Evolutionary conservation across 2,113 vertebrate species (phyloP).

Genomic region (Pyxicephalus adspersus): DNA sequence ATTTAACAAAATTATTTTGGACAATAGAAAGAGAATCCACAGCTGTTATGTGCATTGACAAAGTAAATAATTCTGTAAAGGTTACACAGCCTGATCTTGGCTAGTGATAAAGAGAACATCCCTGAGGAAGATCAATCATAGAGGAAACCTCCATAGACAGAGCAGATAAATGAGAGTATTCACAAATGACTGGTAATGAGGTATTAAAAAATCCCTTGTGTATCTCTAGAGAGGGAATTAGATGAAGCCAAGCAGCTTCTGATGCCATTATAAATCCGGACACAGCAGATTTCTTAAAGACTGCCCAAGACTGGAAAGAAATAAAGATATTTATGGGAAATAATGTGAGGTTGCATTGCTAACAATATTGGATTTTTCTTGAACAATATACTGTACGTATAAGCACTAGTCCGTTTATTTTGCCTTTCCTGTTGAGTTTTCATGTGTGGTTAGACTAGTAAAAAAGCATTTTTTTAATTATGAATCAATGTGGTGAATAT

Average conservation of each 20-base stretch:
- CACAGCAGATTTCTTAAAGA: not conserved
- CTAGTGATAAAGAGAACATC: constrained; percentile 57
- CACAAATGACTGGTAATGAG: constrained; percentile 61
- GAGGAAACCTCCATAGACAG: constrained; percentile 55
- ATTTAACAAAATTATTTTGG: too few relatives aligned
- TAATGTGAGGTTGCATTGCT: not conserved
- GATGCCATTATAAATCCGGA: not conserved
- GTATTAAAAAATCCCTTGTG: not conserved
- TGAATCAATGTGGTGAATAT: too few relatives aligned
- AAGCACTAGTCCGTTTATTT: too few relatives aligned
- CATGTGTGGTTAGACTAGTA: too few relatives aligned
- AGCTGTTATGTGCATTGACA: too few relatives aligned
- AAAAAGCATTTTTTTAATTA: too few relatives aligned
- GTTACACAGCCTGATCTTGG: too few relatives aligned
- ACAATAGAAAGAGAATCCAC: too few relatives aligned
- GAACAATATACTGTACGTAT: too few relatives aligned
- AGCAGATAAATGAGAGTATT: constrained; percentile 63
- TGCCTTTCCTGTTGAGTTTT: too few relatives aligned
- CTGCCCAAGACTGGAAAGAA: not conserved
- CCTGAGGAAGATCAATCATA: constrained; percentile 58
- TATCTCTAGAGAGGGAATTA: constrained; percentile 49
- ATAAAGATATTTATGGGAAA: not conserved
- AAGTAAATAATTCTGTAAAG: too few relatives aligned
- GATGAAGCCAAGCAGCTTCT: not conserved
- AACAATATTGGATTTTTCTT: not conserved